A percentile compares a stretch with the other conserved stretches of the same genome.
phyloP scores from a whole-genome alignment of 2,888 invertebrate genomes.

The Pristionchus arcanus region DNA sequence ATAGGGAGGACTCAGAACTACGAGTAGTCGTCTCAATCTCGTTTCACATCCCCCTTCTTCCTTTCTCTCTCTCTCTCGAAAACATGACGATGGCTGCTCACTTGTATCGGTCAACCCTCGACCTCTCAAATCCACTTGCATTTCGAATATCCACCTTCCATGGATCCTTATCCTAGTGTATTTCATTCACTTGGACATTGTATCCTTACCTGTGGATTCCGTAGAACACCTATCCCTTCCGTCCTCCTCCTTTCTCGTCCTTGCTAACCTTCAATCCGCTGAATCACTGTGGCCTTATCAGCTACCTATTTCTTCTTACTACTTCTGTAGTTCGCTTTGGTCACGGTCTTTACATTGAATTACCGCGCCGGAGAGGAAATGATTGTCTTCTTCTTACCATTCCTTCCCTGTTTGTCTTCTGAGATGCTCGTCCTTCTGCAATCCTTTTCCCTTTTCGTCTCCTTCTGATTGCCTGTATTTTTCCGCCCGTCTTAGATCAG shows the following conservation, averaged over 20 bases:
- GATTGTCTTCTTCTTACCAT: background rate
- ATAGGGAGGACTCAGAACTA: slow-evolving; percentile 44
- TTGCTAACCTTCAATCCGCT: background rate
- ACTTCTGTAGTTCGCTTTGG: background rate
- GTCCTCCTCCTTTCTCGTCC: background rate
- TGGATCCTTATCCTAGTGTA: no score
- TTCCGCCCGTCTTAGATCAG: background rate
- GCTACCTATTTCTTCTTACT: background rate
- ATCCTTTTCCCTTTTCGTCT: background rate
- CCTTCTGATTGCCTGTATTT: background rate
- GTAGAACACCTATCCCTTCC: no score
- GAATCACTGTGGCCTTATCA: background rate
- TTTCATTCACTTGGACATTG: no score
- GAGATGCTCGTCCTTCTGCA: slow-evolving; percentile 22
- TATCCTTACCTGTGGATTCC: no score
- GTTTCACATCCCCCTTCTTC: background rate
- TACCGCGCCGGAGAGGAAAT: no score
- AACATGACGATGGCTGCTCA: slow-evolving; percentile 5
- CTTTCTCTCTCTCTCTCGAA: slow-evolving; percentile 7
- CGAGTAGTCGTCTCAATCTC: slow-evolving; percentile 45
- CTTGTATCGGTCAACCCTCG: slow-evolving; percentile 41
- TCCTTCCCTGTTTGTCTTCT: background rate
- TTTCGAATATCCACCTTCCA: no score
- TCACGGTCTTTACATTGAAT: background rate
- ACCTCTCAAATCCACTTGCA: background rate